Base-by-base conservation (phyloP, 2,113 vertebrate species). In the Geococcyx californianus region DNA sequence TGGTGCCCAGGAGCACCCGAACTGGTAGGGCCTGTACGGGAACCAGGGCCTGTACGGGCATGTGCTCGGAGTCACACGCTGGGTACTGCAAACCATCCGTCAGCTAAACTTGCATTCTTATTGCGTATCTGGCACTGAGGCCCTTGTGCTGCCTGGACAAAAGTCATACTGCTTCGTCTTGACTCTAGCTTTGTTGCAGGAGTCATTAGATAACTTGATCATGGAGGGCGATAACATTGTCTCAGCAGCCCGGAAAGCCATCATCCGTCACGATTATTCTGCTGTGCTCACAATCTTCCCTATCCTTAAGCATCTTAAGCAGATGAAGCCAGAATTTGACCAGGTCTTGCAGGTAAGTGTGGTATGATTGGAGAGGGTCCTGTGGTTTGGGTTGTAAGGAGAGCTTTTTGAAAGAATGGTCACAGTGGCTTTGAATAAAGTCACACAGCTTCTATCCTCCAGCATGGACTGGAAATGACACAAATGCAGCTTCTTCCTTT, bases 231-330 rank as follows among this genome's bases (percentile, higher is more conserved):
- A 99, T 93, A 99, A 98, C 96, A 99, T 99, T 11, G 99, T 99
- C 67, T 98, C 98, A 0, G 99, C 99, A 1, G 99, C 99, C 34
- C 98, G 99, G 20, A 97, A 99, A 63, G 99, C 99, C 96, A 99
- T 99, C 60, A 97, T 99, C 89, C 98, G 99, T 6, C 99, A 99
- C 0, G 99, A 99, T 97, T 99, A 99, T 95, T 99, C 99, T 0
- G 99, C 99, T 2, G 99, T 99, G 59, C 98, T 99, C 95, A 99
- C 99, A 5, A 99, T 99, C 97, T 99, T 99, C 96, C 99, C 99
- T 79, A 99, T 99, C 96, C 98, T 99, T 60, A 97, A 98, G 28
- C 99, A 99, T 95, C 99, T 99, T 47, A 99, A 99, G 81, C 98
- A 99, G 93, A 99, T 98, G 97, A 99, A 99, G 96, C 98, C 99